A percentile compares a stretch with the other conserved stretches of the same genome.
Evolutionary conservation across 2,113 vertebrate species (phyloP).

Genomic region (Limanda limanda): DNA sequence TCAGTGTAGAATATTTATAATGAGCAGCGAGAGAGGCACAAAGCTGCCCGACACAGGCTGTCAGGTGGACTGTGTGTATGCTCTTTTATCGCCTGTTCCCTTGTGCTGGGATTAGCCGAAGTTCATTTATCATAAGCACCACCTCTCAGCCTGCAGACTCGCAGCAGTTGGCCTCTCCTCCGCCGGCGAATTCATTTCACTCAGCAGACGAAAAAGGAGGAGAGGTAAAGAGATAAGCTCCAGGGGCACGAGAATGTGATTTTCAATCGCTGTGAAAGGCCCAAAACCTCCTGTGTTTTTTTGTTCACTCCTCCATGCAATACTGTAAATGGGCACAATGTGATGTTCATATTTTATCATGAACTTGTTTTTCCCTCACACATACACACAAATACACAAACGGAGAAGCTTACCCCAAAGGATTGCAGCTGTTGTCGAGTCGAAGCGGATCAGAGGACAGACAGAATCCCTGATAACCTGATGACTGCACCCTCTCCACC

Average conservation of each 20-base stretch:
- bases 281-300: not conserved
- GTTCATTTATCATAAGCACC: slow-evolving; percentile 56
- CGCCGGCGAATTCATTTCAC: slow-evolving; percentile 34
- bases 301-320: slow-evolving; percentile 22
- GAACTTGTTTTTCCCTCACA: not conserved
- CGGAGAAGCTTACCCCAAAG: slow-evolving; percentile 5
- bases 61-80: slow-evolving; percentile 45
- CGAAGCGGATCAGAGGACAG: slow-evolving; percentile 49
- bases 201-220: slow-evolving; percentile 19
- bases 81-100: slow-evolving; percentile 44
- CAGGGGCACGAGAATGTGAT: slow-evolving; percentile 12
- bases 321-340: slow-evolving; percentile 2
- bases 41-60: slow-evolving; percentile 36
- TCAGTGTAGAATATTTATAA: slow-evolving; percentile 45
- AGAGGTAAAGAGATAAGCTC: slow-evolving; percentile 26
- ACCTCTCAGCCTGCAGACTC: slow-evolving; percentile 33
- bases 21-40: slow-evolving; percentile 46
- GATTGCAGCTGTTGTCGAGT: slow-evolving; percentile 39
- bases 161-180: not conserved
- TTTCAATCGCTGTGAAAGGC: slow-evolving; percentile 29
- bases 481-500: slow-evolving; percentile 43
- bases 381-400: not conserved
- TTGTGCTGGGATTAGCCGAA: slow-evolving; percentile 34
- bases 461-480: slow-evolving; percentile 37
- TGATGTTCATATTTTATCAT: too few relatives aligned